These are phyloP conservation scores for Ciona savignyi DNA, from an alignment of 23 tunicate genomes.

Conservation along the genomic window DNA sequence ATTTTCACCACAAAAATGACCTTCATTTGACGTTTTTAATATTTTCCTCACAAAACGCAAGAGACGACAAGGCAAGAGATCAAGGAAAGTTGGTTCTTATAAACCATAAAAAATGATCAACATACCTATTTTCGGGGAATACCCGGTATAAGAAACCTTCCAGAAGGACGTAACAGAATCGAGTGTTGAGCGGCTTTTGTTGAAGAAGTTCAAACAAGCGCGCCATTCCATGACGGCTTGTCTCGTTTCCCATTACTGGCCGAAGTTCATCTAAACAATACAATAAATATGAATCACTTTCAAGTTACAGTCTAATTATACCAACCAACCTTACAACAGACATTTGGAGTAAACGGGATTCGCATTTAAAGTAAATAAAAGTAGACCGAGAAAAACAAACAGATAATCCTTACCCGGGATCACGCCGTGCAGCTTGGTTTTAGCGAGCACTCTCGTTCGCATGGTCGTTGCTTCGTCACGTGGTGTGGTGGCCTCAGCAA, in stretches of 20 bases:
- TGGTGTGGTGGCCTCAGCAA: constrained; percentile 55
- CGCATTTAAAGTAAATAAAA: neutral
- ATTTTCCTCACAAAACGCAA: too few species aligned
- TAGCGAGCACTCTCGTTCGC: constrained; percentile 78
- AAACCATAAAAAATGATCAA: constrained; percentile 1
- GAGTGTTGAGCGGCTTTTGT: constrained; percentile 42
- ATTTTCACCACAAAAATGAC: too few species aligned
- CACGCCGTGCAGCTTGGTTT: constrained; percentile 84
- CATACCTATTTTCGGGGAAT: constrained; percentile 61
- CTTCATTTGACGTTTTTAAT: too few species aligned
- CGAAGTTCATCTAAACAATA: constrained; percentile 60
- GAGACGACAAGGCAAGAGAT: too few species aligned
- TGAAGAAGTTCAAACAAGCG: constrained; percentile 74
- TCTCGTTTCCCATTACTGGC: constrained; percentile 76
- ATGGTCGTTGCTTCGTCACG: constrained; percentile 32
- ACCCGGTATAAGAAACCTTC: constrained; percentile 56
- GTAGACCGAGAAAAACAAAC: neutral
- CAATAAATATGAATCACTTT: too few species aligned
- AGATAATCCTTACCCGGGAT: constrained; percentile 47
- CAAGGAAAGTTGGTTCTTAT: neutral
- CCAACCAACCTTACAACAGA: too few species aligned
- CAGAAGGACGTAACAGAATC: constrained; percentile 66
- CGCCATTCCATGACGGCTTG: constrained; percentile 73
- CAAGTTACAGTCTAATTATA: too few species aligned
- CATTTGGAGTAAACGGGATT: too few species aligned